Evolutionary conservation across 2,113 vertebrate species (phyloP).

Genomic region (Oryzias curvinotus): DNA sequence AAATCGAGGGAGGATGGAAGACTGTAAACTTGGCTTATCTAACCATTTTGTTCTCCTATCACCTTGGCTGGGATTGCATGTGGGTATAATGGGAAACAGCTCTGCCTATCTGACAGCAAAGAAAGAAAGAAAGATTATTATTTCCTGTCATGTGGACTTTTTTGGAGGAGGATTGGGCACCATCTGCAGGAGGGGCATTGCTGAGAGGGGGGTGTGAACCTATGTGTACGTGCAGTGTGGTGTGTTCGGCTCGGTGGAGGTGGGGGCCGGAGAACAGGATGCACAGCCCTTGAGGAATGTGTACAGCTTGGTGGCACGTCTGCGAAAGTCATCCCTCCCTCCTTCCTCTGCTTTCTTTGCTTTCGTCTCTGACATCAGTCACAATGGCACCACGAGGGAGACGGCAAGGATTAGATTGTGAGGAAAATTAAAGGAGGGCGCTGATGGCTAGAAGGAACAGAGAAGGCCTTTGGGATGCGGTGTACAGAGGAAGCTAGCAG

Average conservation of each 20-base stretch:
- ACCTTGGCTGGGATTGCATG: background rate
- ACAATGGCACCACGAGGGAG: conserved; percentile 17
- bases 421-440: conserved; percentile 31
- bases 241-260: conserved; percentile 64
- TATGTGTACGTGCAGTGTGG: conserved; percentile 73
- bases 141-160: conserved; percentile 76
- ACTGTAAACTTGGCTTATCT: conserved; percentile 17
- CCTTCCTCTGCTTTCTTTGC: conserved; percentile 3
- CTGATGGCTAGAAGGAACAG: conserved; percentile 2
- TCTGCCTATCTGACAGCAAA: conserved; percentile 4
- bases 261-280: conserved; percentile 78
- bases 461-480: conserved; percentile 28
- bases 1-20: conserved; percentile 3
- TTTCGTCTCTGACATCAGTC: conserved; percentile 25
- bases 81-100: conserved; percentile 23
- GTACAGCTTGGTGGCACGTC: conserved; percentile 63
- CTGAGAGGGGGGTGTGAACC: conserved; percentile 25
- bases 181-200: conserved; percentile 11
- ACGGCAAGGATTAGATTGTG: conserved; percentile 40
- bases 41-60: conserved; percentile 15
- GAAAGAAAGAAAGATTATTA: conserved; percentile 55
- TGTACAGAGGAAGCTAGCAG: conserved; percentile 19
- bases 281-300: conserved; percentile 78
- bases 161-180: conserved; percentile 55
- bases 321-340: conserved; percentile 62